These are phyloP conservation scores for Orthosia gothica DNA, from an alignment of 2,888 invertebrate species.

Conservation along the genomic window DNA sequence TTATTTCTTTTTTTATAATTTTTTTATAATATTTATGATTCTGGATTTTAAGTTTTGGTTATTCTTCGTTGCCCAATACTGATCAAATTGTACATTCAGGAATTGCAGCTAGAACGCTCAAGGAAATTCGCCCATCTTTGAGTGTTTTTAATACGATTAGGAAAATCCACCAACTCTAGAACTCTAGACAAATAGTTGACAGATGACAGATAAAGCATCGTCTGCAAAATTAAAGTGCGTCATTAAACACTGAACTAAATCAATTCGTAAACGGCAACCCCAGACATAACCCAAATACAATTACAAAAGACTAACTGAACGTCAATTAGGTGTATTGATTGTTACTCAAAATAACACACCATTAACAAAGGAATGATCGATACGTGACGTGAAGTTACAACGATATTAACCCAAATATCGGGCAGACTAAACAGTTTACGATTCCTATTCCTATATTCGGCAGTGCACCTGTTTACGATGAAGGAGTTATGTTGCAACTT, in stretches of 20 bases:
- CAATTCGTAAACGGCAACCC: background rate
- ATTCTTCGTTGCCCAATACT: background rate
- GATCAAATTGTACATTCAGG: background rate
- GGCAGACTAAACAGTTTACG: constrained; percentile 76
- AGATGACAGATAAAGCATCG: background rate
- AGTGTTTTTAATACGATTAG: background rate
- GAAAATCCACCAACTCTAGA: background rate
- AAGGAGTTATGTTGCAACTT: constrained; percentile 43
- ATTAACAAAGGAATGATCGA: constrained; percentile 44
- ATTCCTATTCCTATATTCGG: constrained; percentile 54
- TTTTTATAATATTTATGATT: no score
- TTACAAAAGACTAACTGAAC: constrained; percentile 31
- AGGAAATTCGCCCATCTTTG: no score
- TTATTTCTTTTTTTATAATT: no score
- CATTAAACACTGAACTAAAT: background rate
- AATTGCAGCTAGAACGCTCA: no score
- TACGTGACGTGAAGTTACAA: constrained; percentile 57
- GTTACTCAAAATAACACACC: constrained; percentile 26
- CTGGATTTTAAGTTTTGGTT: no score
- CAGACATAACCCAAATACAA: constrained; percentile 32
- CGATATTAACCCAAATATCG: constrained; percentile 71
- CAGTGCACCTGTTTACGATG: constrained; percentile 62
- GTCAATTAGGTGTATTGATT: constrained; percentile 31
- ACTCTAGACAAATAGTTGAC: background rate
- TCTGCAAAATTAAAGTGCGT: background rate